These are phyloP conservation scores for Drosophila diplacantha DNA, from an alignment of 2,888 invertebrate genomes.

Conservation along the genomic window DNA sequence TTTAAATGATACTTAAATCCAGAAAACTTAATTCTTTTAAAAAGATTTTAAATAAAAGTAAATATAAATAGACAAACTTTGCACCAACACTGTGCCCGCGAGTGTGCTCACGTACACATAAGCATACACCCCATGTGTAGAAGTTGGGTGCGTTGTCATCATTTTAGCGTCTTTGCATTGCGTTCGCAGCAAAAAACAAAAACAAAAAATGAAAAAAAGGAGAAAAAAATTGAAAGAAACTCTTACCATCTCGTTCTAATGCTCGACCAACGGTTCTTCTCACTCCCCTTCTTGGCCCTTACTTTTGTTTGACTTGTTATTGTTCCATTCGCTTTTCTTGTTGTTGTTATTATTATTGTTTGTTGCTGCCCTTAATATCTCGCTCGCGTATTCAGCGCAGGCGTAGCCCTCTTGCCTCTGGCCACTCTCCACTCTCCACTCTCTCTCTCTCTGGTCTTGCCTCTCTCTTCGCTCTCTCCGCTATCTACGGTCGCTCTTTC, in stretches of 20 bases:
- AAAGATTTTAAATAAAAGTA: neutral
- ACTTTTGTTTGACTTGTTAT: constrained; percentile 11
- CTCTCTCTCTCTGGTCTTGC: constrained; percentile 9
- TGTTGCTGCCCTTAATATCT: constrained; percentile 38
- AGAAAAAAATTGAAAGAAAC: neutral
- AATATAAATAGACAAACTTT: too few relatives aligned
- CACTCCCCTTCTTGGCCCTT: constrained; percentile 2
- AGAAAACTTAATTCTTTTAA: neutral
- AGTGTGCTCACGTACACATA: constrained; percentile 6
- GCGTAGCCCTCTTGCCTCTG: constrained; percentile 31
- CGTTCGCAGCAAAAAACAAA: constrained; percentile 20
- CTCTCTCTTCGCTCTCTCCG: constrained; percentile 9
- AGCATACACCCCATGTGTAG: constrained; percentile 10
- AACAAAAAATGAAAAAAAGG: constrained; percentile 4
- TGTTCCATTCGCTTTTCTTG: constrained; percentile 6
- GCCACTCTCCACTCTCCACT: constrained; percentile 3
- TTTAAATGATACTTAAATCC: too few relatives aligned
- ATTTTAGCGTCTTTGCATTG: constrained; percentile 43
- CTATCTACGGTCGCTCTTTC: constrained; percentile 9
- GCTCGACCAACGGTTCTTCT: constrained; percentile 31
- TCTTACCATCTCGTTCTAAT: constrained; percentile 22
- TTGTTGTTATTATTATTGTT: constrained; percentile 11
- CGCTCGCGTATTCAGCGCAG: constrained; percentile 33
- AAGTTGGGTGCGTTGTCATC: constrained; percentile 32
- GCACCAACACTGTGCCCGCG: neutral